Conservation (phyloP, 2,888 invertebrate species). For the Cheilosia soror region DNA sequence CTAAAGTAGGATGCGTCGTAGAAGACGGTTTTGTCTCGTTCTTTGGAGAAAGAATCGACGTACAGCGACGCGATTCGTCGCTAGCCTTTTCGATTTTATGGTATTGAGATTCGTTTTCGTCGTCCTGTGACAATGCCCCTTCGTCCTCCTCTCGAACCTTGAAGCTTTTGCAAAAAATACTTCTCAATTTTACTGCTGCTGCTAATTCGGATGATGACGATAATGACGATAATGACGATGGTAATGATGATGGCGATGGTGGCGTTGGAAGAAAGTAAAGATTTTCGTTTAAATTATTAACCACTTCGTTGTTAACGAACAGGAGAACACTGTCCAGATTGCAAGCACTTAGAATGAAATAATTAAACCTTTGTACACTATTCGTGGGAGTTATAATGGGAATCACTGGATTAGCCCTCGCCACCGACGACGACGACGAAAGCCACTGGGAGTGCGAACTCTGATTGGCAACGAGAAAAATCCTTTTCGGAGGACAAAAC, state of each 20-base stretch:
- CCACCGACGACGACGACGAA: slow-evolving; percentile 57
- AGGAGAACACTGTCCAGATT: slow-evolving; percentile 64
- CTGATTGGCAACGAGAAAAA: slow-evolving; percentile 59
- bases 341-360: slow-evolving; percentile 66
- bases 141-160: slow-evolving; percentile 19
- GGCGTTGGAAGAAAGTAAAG: slow-evolving; percentile 49
- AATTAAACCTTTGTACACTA: slow-evolving; percentile 71
- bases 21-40: slow-evolving; percentile 32
- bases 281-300: slow-evolving; percentile 72
- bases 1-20: slow-evolving; percentile 35
- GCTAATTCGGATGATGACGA: slow-evolving; percentile 16
- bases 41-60: slow-evolving; percentile 37
- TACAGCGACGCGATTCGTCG: slow-evolving; percentile 58
- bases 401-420: slow-evolving; percentile 52
- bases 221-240: neutral
- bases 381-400: slow-evolving; percentile 55
- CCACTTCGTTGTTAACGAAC: slow-evolving; percentile 76
- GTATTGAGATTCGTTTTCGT: slow-evolving; percentile 32
- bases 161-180: slow-evolving; percentile 62
- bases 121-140: slow-evolving; percentile 6
- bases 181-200: slow-evolving; percentile 46
- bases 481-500: slow-evolving; percentile 54
- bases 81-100: slow-evolving; percentile 38
- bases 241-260: neutral
- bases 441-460: slow-evolving; percentile 63